phyloP scores from a whole-genome alignment of 2,888 invertebrate genomes.

The Clanis bilineata region DNA sequence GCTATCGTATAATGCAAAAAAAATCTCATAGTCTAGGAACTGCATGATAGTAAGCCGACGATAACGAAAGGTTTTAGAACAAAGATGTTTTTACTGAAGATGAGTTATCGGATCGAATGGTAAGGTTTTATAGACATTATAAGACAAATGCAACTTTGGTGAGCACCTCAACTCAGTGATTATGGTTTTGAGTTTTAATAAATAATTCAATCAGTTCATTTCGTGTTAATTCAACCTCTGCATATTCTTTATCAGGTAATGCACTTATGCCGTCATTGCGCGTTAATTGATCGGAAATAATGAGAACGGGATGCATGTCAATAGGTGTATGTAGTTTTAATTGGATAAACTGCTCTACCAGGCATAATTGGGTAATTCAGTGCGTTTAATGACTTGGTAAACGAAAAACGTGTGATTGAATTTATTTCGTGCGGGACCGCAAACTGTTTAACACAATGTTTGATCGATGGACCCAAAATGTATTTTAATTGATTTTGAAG shows the following conservation, averaged over 20 bases:
- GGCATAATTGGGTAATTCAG: constrained; percentile 43
- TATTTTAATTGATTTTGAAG: background rate
- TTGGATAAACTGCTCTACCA: constrained; percentile 33
- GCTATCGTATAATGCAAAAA: no score
- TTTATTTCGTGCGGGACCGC: constrained; percentile 24
- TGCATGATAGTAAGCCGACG: no score
- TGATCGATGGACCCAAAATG: background rate
- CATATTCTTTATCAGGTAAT: background rate
- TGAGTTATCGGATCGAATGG: no score
- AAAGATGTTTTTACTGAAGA: no score
- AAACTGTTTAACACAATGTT: constrained; percentile 7
- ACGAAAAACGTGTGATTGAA: constrained; percentile 35
- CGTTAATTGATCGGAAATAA: constrained; percentile 14
- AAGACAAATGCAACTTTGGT: no score
- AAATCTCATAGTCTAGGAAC: no score
- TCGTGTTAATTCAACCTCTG: background rate
- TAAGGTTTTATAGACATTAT: no score
- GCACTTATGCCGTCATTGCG: background rate
- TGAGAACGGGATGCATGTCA: constrained; percentile 1
- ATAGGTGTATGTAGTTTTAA: constrained; percentile 28
- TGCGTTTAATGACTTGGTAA: constrained; percentile 37
- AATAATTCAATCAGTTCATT: no score
- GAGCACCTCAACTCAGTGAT: no score
- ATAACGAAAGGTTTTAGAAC: no score
- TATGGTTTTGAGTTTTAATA: no score